Percentiles rank a stretch among this genome's conserved stretches.
phyloP scores from a whole-genome alignment of 2,797 vertebrate species.

The Leuciscus waleckii region DNA sequence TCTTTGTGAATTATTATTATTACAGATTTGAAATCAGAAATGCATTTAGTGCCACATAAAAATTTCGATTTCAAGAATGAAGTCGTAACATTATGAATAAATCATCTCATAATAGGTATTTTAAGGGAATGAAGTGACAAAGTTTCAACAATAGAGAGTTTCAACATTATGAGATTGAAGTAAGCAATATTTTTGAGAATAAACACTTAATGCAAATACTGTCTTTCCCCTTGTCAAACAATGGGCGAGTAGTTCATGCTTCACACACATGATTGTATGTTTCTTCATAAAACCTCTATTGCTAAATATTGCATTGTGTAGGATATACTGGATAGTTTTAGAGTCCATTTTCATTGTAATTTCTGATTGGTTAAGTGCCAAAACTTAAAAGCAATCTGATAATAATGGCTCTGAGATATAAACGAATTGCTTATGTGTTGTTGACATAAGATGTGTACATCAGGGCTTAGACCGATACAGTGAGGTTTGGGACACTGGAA shows the following conservation, averaged over 20 bases:
- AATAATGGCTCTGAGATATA: not conserved
- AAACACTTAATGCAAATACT: not conserved
- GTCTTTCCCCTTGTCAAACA: not conserved
- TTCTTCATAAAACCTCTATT: not conserved
- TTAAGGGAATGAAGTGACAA: not conserved
- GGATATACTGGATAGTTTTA: not conserved
- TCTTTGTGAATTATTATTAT: not conserved
- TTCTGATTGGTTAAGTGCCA: not conserved
- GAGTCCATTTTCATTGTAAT: slow-evolving; percentile 2
- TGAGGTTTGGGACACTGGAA: not conserved
- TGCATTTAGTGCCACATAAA: not conserved
- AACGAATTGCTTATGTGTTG: not conserved
- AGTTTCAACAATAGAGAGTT: not conserved
- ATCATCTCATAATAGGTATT: not conserved
- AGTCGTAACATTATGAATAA: not conserved
- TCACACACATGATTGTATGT: not conserved
- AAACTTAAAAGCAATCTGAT: not conserved
- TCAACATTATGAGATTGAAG: not conserved
- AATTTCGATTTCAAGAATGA: not conserved
- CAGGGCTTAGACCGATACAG: not conserved
- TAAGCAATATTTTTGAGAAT: not conserved
- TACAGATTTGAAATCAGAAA: not conserved
- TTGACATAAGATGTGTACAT: not conserved
- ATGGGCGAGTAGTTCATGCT: not conserved
- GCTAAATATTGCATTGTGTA: not conserved